Conservation (phyloP, 2,888 invertebrate genomes). For the Sceliomorpha sp. region DNA sequence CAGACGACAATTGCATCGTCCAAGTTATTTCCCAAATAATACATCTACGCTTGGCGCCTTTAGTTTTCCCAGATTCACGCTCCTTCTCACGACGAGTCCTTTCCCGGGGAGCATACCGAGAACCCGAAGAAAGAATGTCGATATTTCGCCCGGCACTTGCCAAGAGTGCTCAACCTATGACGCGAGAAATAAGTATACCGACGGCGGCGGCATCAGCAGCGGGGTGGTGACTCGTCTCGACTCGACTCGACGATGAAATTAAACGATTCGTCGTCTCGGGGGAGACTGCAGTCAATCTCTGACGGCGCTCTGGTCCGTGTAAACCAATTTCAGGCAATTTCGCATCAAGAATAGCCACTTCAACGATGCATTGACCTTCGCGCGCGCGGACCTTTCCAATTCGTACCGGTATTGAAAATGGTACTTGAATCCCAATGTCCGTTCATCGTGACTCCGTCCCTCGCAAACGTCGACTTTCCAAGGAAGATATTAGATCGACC, state of each 20-base stretch:
- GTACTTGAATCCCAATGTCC: slow-evolving; percentile 47
- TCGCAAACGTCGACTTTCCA: slow-evolving; percentile 31
- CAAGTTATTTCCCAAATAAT: too few relatives aligned
- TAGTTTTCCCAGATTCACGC: too few relatives aligned
- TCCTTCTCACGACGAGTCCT: too few relatives aligned
- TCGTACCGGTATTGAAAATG: slow-evolving; percentile 70
- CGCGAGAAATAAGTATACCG: too few relatives aligned
- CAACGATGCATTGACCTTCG: slow-evolving; percentile 76
- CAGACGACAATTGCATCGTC: too few relatives aligned
- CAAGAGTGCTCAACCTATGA: too few relatives aligned
- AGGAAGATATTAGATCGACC: slow-evolving; percentile 62
- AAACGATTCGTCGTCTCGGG: slow-evolving; percentile 65
- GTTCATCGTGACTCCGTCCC: slow-evolving; percentile 43
- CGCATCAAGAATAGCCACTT: slow-evolving; percentile 79
- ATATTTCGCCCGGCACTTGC: too few relatives aligned
- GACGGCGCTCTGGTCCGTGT: slow-evolving; percentile 71
- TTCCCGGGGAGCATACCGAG: too few relatives aligned
- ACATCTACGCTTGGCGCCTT: too few relatives aligned
- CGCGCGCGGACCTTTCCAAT: slow-evolving; percentile 75
- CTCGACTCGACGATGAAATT: slow-evolving; percentile 59
- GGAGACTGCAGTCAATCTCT: slow-evolving; percentile 75
- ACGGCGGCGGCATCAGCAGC: too few relatives aligned
- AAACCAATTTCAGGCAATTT: slow-evolving; percentile 81
- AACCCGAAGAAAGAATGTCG: too few relatives aligned
- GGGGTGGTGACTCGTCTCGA: slow-evolving; percentile 12